Evolutionary conservation across 2,113 vertebrate genomes (phyloP).

Genomic region (Aleadryas rufinucha): DNA sequence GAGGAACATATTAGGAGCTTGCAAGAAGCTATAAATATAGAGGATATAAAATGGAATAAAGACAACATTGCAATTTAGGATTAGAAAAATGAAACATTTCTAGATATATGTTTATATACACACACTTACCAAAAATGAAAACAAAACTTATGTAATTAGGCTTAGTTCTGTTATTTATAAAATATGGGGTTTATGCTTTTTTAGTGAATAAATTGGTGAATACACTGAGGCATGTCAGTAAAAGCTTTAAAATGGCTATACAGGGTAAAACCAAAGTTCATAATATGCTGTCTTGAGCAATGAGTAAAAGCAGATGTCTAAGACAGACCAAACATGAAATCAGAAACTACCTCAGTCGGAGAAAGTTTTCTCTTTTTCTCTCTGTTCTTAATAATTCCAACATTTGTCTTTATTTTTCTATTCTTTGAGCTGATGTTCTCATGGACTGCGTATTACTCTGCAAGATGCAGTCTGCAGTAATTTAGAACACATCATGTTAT

Average conservation of each 20-base stretch:
- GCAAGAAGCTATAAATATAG: not conserved
- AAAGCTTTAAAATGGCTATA: not conserved
- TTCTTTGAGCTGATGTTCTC: not conserved
- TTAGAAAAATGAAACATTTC: not conserved
- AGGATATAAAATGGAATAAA: not conserved
- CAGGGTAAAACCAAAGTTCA: not conserved
- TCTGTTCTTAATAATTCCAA: not conserved
- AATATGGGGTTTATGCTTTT: not conserved
- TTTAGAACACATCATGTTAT: not conserved
- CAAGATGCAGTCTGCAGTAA: not conserved
- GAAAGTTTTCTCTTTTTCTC: rapidly evolving
- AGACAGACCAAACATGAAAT: not conserved
- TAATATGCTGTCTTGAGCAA: not conserved
- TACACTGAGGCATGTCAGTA: not conserved
- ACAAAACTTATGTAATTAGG: not conserved
- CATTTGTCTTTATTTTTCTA: not conserved
- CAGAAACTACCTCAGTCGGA: not conserved
- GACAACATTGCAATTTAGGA: not conserved
- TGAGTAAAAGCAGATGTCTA: not conserved
- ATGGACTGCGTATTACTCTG: not conserved
- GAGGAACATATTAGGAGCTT: not conserved
- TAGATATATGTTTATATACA: rapidly evolving
- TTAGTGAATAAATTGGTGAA: not conserved
- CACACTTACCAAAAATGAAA: not conserved
- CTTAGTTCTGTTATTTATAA: not conserved